Base-by-base conservation (phyloP, 2,888 invertebrate species). In the Oegoconia quadripuncta region DNA sequence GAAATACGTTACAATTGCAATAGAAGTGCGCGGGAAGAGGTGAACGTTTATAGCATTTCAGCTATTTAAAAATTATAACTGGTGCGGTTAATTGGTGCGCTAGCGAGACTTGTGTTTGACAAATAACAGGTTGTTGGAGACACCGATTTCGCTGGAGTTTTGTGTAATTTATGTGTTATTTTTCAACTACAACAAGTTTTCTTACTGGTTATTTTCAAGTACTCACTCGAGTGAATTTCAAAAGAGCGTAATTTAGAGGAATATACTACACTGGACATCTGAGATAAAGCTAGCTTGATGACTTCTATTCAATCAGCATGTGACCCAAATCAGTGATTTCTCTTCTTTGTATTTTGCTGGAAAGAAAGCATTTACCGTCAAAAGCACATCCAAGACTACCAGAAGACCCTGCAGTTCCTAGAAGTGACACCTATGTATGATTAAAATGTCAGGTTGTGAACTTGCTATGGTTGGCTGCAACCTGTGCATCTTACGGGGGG, bases 41-140 rank as follows among this genome's bases (percentile, higher is more conserved):
- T 48, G 52, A 62, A 55, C 53, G 50, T 65, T 75, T 72, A 56
- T 50, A 56, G 58, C 49, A 45, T 46, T 55, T 62, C 64, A 52
- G 42, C 50, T 50, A 51, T 47, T 56, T 48, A 52, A 58, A 63
- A 48, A 61, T 52, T 59, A 50, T 48, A 55, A 55, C 53, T 66
- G 67, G 69, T 76, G 73, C 73, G 62, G 62, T 71, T 71, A 64
- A 66, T 68, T 73, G 72, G 76, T 81, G 78, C 70, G 58, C 64
- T 61, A 54, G 55, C 50, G 66, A 77, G 71, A 76, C 73, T 73
- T 74, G 71, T 78, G 69, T 79, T 79, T 81, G 76, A 75, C 78
- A 81, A 82, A 84, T 86, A 84, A 86, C 86, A 86, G 87, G 86
- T 87, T 86, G 87, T 84, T 74, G 79, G 65, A 84, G 74, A 78